These are phyloP conservation scores for Pissodes strobi DNA, from an alignment of 1,140 invertebrate species.

Conservation along the genomic window DNA sequence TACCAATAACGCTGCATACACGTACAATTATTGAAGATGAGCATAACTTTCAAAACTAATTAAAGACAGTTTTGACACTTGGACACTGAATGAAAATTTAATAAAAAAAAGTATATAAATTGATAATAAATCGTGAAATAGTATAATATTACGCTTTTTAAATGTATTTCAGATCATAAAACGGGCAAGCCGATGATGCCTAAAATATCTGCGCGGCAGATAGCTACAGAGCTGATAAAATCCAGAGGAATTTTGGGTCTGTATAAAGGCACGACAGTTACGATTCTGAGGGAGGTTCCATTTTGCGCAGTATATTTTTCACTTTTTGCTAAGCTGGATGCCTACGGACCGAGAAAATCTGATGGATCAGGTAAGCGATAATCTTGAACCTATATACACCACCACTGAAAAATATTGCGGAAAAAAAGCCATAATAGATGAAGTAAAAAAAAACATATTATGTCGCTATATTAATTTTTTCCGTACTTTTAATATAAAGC, in stretches of 20 bases:
- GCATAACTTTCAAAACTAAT: too few species aligned
- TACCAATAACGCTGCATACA: too few species aligned
- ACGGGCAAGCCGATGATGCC: constrained; percentile 62
- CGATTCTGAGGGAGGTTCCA: constrained; percentile 88
- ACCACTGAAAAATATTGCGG: not conserved
- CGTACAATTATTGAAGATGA: too few species aligned
- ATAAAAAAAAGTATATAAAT: too few species aligned
- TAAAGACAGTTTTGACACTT: too few species aligned
- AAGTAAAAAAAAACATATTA: not conserved
- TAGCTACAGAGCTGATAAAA: constrained; percentile 77
- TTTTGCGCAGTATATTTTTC: constrained; percentile 99
- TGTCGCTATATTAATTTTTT: not conserved
- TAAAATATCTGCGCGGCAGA: constrained; percentile 79
- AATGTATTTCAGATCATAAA: too few species aligned
- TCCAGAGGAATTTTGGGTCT: constrained; percentile 90
- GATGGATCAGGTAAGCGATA: constrained; percentile 71
- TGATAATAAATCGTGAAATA: too few species aligned
- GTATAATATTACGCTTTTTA: too few species aligned
- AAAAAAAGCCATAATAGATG: not conserved
- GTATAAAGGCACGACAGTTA: constrained; percentile 92
- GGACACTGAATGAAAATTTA: too few species aligned
- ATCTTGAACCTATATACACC: too few species aligned
- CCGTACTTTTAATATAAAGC: too few species aligned
- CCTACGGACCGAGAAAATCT: constrained; percentile 77
- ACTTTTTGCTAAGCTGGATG: constrained; percentile 94